phyloP scores from a whole-genome alignment of 2,797 vertebrate species.

The Xiphorhynchus erythropygius region DNA sequence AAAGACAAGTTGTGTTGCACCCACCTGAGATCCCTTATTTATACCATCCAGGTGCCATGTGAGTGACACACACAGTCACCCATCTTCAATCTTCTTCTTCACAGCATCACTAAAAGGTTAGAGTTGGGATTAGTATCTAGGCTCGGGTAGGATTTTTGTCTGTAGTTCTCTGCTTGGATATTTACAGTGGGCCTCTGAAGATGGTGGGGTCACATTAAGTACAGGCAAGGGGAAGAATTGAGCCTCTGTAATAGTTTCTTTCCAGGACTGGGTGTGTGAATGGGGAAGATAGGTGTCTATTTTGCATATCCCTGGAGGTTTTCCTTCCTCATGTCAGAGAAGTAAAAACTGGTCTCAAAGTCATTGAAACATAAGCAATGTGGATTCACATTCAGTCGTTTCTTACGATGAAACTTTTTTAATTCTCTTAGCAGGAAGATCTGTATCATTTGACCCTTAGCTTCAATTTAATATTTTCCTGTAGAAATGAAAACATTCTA shows the following conservation, averaged over 20 bases:
- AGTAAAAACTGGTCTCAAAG: background rate
- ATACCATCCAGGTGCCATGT: background rate
- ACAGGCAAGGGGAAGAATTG: background rate
- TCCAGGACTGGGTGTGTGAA: background rate
- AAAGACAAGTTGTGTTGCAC: background rate
- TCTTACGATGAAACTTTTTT: background rate
- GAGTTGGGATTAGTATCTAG: background rate
- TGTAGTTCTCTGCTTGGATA: background rate
- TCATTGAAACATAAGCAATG: background rate
- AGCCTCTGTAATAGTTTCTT: background rate
- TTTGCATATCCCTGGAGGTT: background rate
- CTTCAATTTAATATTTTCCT: background rate
- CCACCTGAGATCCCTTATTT: background rate
- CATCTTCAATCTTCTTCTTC: background rate
- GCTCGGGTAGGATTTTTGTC: background rate
- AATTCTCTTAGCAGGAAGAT: background rate
- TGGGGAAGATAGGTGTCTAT: background rate
- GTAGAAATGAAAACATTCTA: background rate
- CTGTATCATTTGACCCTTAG: background rate
- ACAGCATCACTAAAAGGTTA: background rate
- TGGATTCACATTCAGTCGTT: fast-evolving
- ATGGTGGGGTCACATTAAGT: background rate
- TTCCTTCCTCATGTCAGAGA: background rate
- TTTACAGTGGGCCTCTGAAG: background rate
- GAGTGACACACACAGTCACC: fast-evolving